These are phyloP conservation scores for Acrossocheilus fasciatus DNA, from an alignment of 2,797 vertebrate species.

Conservation along the genomic window DNA sequence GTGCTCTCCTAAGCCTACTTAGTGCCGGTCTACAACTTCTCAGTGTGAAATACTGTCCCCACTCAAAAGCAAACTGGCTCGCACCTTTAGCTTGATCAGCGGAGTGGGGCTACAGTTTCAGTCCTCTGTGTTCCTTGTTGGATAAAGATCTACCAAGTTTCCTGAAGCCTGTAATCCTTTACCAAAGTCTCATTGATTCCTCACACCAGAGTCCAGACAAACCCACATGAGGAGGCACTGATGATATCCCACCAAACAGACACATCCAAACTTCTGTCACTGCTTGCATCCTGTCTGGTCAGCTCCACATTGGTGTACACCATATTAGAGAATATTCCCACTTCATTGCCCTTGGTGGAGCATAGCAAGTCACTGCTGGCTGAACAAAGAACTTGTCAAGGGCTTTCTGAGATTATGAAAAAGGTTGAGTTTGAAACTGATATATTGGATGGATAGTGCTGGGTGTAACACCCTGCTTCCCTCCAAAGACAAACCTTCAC, in stretches of 20 bases:
- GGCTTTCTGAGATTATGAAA: conserved; percentile 5
- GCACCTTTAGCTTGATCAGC: conserved; percentile 25
- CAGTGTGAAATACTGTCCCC: conserved; percentile 37
- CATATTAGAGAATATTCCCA: conserved; percentile 46
- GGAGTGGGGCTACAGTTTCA: conserved; percentile 35
- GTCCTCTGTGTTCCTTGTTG: conserved; percentile 50
- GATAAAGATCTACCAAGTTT: conserved; percentile 66
- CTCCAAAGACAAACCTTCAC: conserved; percentile 69
- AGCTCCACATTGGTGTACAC: conserved; percentile 52
- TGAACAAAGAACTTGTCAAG: conserved; percentile 8
- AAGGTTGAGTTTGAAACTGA: conserved; percentile 21
- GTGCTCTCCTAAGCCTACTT: conserved; percentile 44
- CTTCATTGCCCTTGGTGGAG: conserved; percentile 54
- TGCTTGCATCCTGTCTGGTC: conserved; percentile 39
- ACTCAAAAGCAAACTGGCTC: conserved; percentile 16
- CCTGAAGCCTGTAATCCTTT: conserved; percentile 68
- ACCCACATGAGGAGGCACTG: conserved; percentile 64
- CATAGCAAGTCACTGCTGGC: conserved; percentile 14
- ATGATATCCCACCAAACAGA: conserved; percentile 53
- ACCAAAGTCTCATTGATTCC: conserved; percentile 64
- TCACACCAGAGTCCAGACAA: conserved; percentile 55
- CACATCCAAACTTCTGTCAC: conserved; percentile 54
- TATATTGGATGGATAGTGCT: conserved; percentile 5
- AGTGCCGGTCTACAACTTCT: conserved; percentile 40
- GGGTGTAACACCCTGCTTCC: neutral